Evolutionary conservation across 2,797 vertebrate species (phyloP).

Genomic region (Cetoscarus ocellatus): DNA sequence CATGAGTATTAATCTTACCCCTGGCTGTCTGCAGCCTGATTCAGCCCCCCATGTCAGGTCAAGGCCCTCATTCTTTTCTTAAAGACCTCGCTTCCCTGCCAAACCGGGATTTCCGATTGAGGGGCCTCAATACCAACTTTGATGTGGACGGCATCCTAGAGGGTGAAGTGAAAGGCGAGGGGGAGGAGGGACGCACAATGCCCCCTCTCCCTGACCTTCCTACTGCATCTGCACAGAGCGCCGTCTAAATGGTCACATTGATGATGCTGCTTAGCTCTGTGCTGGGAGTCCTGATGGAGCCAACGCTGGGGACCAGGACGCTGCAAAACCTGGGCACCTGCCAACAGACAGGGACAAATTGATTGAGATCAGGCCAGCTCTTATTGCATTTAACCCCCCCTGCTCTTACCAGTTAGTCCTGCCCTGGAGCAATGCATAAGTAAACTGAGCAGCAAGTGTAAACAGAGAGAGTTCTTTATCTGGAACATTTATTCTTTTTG

Average conservation of each 20-base stretch:
- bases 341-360: slow-evolving; percentile 80
- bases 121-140: slow-evolving; percentile 81
- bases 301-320: slow-evolving; percentile 72
- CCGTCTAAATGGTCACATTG: slow-evolving; percentile 83
- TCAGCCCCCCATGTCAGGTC: slow-evolving; percentile 69
- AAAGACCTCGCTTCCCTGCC: slow-evolving; percentile 74
- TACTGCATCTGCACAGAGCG: slow-evolving; percentile 78
- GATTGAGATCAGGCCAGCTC: slow-evolving; percentile 79
- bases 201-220: slow-evolving; percentile 66
- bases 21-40: slow-evolving; percentile 47
- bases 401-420: slow-evolving; percentile 52
- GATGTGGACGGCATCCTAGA: slow-evolving; percentile 76
- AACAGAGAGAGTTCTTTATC: slow-evolving; percentile 6
- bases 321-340: slow-evolving; percentile 70
- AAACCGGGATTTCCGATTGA: slow-evolving; percentile 82
- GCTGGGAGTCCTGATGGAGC: slow-evolving; percentile 76
- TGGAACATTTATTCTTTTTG: slow-evolving; percentile 8
- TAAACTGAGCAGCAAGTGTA: slow-evolving; percentile 38
- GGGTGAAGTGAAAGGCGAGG: slow-evolving; percentile 73
- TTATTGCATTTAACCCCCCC: slow-evolving; percentile 71
- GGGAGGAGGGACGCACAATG: slow-evolving; percentile 70
- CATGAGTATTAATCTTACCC: slow-evolving; percentile 66
- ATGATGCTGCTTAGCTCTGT: slow-evolving; percentile 76
- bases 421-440: slow-evolving; percentile 44
- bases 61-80: slow-evolving; percentile 77